Percentiles rank a stretch among this genome's conserved stretches.
Evolutionary conservation across 1,140 invertebrate genomes (phyloP).

Genomic region (Lutraria rhynchaena): DNA sequence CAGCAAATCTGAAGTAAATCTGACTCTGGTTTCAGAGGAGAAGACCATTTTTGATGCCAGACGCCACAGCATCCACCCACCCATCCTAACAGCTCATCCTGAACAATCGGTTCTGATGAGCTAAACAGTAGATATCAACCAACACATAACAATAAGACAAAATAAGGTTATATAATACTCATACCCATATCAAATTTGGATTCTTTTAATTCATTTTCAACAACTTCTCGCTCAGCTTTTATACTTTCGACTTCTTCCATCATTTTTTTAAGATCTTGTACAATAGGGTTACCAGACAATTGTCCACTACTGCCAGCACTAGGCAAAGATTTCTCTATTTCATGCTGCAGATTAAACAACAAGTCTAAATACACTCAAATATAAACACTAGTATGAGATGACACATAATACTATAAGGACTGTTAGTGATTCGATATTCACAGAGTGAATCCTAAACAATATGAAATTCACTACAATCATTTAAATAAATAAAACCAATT

Average conservation of each 20-base stretch:
- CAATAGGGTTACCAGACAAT: constrained; percentile 83
- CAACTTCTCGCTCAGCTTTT: constrained; percentile 93
- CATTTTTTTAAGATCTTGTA: constrained; percentile 88
- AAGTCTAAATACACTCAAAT: not conserved
- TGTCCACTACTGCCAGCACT: constrained; percentile 76
- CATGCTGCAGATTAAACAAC: constrained; percentile 73
- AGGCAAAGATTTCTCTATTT: constrained; percentile 82
- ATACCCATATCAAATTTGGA: constrained; percentile 92
- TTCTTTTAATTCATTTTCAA: constrained; percentile 94
- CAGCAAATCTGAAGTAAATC: too few relatives aligned
- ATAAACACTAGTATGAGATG: not conserved
- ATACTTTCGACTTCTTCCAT: constrained; percentile 95
- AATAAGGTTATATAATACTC: constrained; percentile 64
- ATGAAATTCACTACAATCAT: too few relatives aligned
- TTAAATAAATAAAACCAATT: too few relatives aligned
- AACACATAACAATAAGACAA: too few relatives aligned
- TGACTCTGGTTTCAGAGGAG: too few relatives aligned
- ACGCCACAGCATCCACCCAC: too few relatives aligned
- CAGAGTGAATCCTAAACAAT: too few relatives aligned
- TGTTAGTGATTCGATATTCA: too few relatives aligned
- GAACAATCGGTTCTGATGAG: too few relatives aligned
- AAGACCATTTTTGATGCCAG: too few relatives aligned
- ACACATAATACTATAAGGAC: not conserved
- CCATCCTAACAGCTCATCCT: too few relatives aligned
- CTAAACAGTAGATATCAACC: too few relatives aligned